Evolutionary conservation across 2,888 invertebrate genomes (phyloP).

Genomic region (Sarcophaga rosellei): DNA sequence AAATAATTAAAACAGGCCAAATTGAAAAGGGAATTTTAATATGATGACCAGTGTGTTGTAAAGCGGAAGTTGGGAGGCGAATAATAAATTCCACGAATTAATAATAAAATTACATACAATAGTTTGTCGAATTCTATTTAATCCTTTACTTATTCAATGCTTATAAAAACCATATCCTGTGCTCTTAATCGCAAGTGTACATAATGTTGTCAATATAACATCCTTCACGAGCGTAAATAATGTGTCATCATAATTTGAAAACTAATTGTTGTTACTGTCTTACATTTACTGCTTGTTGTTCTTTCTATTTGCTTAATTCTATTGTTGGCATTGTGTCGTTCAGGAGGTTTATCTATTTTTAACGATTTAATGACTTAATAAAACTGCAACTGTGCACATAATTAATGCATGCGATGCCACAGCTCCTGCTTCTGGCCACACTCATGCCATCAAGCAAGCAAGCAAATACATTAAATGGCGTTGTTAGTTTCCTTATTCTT

Average conservation of each 20-base stretch:
- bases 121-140: too few species aligned
- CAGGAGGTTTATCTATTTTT: conserved; percentile 2
- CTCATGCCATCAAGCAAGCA: too few species aligned
- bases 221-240: conserved; percentile 12
- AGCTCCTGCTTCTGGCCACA: not conserved
- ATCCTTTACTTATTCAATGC: too few species aligned
- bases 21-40: too few species aligned
- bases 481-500: not conserved
- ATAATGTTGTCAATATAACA: not conserved
- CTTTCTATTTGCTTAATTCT: not conserved
- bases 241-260: not conserved
- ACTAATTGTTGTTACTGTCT: not conserved
- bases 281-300: not conserved
- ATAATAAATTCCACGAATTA: too few species aligned
- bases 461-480: not conserved
- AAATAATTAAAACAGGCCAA: too few species aligned
- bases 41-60: too few species aligned
- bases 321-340: not conserved
- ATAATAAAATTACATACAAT: too few species aligned
- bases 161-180: too few species aligned
- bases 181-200: not conserved
- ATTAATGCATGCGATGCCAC: conserved; percentile 25
- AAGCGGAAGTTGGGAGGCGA: too few species aligned
- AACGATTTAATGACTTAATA: conserved; percentile 32
- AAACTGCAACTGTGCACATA: conserved; percentile 41